Evolutionary conservation across 2,888 invertebrate species (phyloP), one percentile per base, ranked within the genome.

Genomic region (Camponotus fellah): DNA sequence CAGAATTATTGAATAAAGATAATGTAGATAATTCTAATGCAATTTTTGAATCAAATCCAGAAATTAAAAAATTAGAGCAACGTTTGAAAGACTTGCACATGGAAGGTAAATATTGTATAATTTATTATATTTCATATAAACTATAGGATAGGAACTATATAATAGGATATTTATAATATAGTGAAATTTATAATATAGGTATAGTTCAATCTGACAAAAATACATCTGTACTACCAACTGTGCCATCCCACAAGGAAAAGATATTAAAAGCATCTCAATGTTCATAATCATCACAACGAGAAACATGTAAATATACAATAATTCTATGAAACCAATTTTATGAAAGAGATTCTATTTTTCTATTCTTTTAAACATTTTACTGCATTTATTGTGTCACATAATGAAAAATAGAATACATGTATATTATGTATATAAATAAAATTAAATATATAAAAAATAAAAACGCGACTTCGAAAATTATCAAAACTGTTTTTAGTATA

Each of bases 1-100:
- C 95, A 43, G 96, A 97, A 46, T 92, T 97, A 43, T 92, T 97
- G 69, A 85, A 85, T 0, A 83, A 86, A 10, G 79, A 85, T 10
- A 62, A 49, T 8, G 62, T 53, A 34, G 56, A 75, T 8, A 34
- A 37, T 37, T 66, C 77, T 65, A 46, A 80, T 71, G 64, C 37
- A 49, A 46, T 37, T 84, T 34, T 79, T 17, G 26, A 71, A 72
- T 82, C 87, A 64, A 69, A 62, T 6, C 53, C 83, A 32, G 66
- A 71, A 2, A 10, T 87, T 76, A 66, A 88, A 8, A 87, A 93
- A 81, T 88, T 93, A 32, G 85, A 90, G 17, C 85, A 85, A 8
- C 88, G 86, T 26, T 87, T 94, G 5, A 74, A 87, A 26, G 86
- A 88, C 9, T 87, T 94, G 10, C 72, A 85, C 82, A 82, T 94